Evolutionary conservation across 23 tunicate species (phyloP), one percentile per base, ranked within the genome.

Genomic region (Halocynthia roretzi): DNA sequence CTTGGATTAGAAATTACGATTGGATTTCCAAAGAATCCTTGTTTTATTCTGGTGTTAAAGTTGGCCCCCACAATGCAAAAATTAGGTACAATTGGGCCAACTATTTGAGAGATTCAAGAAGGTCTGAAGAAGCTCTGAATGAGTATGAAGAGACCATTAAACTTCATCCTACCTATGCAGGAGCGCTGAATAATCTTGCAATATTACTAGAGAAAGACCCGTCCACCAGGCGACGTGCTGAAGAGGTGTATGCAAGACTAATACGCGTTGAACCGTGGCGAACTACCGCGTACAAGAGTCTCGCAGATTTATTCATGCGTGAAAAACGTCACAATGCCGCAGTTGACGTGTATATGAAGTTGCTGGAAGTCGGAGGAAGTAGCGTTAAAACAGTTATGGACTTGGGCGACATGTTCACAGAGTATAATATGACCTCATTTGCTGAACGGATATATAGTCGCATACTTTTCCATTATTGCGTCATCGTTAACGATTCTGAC

Each of bases 141-240:
- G 78, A 81, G 55, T 86, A 75, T 52, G 63, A 81, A 69, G 67
- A 68, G 61, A 55, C 82, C 8, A 52, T 86, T 7, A 72, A 81
- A 57, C 60, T 86, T 7, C 76, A 81, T 67, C 85, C 85, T 14
- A 14, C 50, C 7, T 86, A 80, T 53, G 81, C 78, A 40, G 78
- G 85, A 11, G 92, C 92, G 0, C 66, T 86, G 56, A 81, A 86
- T 72, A 86, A 86, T 57, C 82, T 86, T 7, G 92, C 92, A 7
- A 76, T 77, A 14, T 81, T 86, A 58, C 62, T 86, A 51, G 92
- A 86, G 67, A 72, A 80, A 22, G 61, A 76, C 53, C 65, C 61
- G 10, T 77, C 81, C 10, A 63, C 71, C 0, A 52, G 7, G 50
- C 23, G 51, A 54, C 52, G 52, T 49, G 85, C 85, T 44, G 55